Conservation (phyloP, 2,113 vertebrate species). For the Cinclus mexicanus region DNA sequence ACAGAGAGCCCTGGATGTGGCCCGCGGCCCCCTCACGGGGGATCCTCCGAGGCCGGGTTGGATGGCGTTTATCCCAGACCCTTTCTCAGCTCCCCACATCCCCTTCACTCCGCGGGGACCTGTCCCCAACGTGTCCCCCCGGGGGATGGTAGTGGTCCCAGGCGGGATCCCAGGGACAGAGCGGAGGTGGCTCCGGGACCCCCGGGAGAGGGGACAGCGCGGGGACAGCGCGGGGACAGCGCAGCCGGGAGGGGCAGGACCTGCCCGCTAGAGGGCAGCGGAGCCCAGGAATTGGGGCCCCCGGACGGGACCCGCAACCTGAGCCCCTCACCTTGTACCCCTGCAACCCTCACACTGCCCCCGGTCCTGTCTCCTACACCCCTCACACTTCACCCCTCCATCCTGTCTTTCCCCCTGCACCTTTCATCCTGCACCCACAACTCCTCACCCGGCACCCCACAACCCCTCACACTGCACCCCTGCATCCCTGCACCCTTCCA, state of each 20-base stretch:
- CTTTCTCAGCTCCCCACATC: neutral
- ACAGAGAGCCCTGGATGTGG: neutral
- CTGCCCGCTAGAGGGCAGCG: neutral
- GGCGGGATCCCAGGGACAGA: neutral
- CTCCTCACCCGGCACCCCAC: neutral
- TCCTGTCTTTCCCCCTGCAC: neutral
- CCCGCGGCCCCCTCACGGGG: neutral
- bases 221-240: neutral
- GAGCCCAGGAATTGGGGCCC: neutral
- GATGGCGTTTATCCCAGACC: neutral
- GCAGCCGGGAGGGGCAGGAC: neutral
- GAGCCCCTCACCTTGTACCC: neutral
- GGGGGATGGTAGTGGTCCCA: neutral
- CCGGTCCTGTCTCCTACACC: neutral
- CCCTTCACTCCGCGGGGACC: neutral
- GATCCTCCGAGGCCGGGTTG: too few species aligned
- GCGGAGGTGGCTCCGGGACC: neutral
- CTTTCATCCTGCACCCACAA: neutral
- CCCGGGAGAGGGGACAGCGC: neutral
- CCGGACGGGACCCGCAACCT: neutral
- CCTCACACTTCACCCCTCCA: neutral
- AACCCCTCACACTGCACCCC: neutral
- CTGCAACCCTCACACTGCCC: too few species aligned
- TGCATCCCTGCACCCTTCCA: too few species aligned
- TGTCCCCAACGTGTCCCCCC: neutral